These are phyloP conservation scores for Podotricha telesiphe DNA, from an alignment of 2,888 invertebrate genomes.

Conservation along the genomic window DNA sequence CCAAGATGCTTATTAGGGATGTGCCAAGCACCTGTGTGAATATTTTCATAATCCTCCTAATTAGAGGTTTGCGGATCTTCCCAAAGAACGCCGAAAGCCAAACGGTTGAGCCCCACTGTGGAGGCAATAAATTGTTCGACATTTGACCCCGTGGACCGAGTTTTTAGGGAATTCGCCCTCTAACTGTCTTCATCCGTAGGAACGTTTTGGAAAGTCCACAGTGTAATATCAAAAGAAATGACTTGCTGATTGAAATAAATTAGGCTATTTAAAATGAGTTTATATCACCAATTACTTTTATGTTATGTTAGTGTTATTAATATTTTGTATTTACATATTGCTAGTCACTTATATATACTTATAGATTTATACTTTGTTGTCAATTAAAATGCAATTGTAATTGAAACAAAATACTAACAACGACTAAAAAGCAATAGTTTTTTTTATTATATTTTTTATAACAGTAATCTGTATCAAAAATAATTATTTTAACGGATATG, in stretches of 20 bases:
- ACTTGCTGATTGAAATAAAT: conserved; percentile 32
- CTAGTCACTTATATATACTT: background rate
- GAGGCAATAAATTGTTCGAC: conserved; percentile 83
- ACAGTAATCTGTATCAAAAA: no score
- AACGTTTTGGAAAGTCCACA: conserved; percentile 60
- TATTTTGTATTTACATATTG: conserved; percentile 3
- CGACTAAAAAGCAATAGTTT: no score
- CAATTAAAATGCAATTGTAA: no score
- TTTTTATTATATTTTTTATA: no score
- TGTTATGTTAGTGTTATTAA: background rate
- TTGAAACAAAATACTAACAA: no score
- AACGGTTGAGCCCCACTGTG: conserved; percentile 76
- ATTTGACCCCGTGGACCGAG: conserved; percentile 75
- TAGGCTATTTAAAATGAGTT: conserved; percentile 13
- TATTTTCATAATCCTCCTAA: conserved; percentile 82
- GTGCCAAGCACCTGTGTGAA: conserved; percentile 82
- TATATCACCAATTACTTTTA: conserved; percentile 18
- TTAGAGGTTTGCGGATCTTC: conserved; percentile 82
- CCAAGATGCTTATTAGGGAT: conserved; percentile 80
- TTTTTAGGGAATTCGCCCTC: conserved; percentile 79
- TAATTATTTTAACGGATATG: background rate
- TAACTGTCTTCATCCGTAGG: conserved; percentile 62
- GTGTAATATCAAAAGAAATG: conserved; percentile 50
- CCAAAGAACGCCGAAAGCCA: conserved; percentile 74
- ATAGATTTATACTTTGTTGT: background rate